A percentile compares a stretch with the other conserved stretches of the same genome.
These are phyloP conservation scores for Gopherus evgoodei DNA, from an alignment of 2,113 vertebrate genomes.

Conservation along the genomic window DNA sequence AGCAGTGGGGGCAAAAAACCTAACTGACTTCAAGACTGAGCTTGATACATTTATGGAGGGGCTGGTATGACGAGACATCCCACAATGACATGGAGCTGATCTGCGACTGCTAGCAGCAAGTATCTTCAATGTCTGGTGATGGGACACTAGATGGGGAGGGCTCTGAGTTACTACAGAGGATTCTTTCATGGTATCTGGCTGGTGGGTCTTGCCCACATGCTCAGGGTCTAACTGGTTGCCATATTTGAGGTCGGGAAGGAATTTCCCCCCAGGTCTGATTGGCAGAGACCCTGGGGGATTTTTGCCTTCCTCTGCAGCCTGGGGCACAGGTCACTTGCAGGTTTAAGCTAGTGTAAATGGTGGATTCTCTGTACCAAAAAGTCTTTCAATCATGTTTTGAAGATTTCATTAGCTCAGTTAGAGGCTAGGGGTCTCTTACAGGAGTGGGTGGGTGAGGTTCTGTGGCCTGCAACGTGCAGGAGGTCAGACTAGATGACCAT, in stretches of 20 bases:
- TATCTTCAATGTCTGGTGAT: rapidly evolving
- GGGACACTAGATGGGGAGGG: neutral
- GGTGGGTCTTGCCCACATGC: neutral
- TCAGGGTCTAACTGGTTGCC: neutral
- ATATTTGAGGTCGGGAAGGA: neutral
- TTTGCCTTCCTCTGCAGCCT: neutral
- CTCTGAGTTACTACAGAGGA: neutral
- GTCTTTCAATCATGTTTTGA: neutral
- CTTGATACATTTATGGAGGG: too few relatives aligned
- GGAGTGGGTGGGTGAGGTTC: neutral
- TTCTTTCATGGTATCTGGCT: neutral
- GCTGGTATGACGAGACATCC: too few relatives aligned
- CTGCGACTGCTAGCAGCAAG: neutral
- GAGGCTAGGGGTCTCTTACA: neutral
- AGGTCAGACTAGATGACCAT: too few relatives aligned
- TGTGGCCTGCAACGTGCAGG: neutral
- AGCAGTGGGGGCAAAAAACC: too few relatives aligned
- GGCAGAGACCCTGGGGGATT: too few relatives aligned
- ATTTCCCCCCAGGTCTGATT: neutral
- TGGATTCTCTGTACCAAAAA: neutral
- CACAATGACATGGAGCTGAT: too few relatives aligned
- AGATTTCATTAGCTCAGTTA: neutral
- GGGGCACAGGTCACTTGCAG: neutral
- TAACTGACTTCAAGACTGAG: too few relatives aligned
- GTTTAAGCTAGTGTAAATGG: neutral